These are phyloP conservation scores for Papilio polytes DNA, from an alignment of 1,140 invertebrate species.

Conservation along the genomic window DNA sequence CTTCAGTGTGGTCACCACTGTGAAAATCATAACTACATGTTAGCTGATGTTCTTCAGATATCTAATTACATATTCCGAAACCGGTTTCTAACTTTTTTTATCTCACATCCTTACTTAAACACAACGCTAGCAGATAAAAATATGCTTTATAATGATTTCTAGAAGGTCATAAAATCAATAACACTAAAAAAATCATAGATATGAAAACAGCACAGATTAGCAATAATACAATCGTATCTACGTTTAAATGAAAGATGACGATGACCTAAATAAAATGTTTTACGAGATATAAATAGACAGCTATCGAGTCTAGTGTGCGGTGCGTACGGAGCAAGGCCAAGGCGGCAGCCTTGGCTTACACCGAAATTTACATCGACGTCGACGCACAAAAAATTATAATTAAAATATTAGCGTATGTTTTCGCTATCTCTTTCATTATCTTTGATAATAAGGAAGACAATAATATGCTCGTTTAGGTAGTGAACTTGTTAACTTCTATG, in stretches of 20 bases:
- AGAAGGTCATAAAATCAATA: too few species aligned
- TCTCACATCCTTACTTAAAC: too few species aligned
- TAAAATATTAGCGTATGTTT: neutral
- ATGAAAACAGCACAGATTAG: neutral
- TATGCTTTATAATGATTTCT: too few species aligned
- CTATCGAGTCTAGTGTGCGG: neutral
- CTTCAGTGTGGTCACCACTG: constrained; percentile 97
- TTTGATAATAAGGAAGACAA: neutral
- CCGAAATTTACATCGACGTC: constrained; percentile 47
- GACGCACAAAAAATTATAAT: constrained; percentile 29
- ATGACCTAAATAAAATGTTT: too few species aligned
- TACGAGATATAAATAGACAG: neutral
- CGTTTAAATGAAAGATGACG: too few species aligned
- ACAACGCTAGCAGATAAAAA: too few species aligned
- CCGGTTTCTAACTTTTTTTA: too few species aligned
- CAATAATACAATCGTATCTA: too few species aligned
- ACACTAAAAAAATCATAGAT: too few species aligned
- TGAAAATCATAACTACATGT: constrained; percentile 52
- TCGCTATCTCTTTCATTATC: neutral
- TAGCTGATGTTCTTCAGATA: too few species aligned
- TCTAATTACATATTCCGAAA: too few species aligned
- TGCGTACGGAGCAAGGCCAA: constrained; percentile 50
- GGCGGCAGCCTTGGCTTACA: constrained; percentile 51
- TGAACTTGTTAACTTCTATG: too few species aligned
- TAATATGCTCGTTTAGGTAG: neutral